phyloP scores from a whole-genome alignment of 2,888 invertebrate genomes.

The Hartigia nigra region DNA sequence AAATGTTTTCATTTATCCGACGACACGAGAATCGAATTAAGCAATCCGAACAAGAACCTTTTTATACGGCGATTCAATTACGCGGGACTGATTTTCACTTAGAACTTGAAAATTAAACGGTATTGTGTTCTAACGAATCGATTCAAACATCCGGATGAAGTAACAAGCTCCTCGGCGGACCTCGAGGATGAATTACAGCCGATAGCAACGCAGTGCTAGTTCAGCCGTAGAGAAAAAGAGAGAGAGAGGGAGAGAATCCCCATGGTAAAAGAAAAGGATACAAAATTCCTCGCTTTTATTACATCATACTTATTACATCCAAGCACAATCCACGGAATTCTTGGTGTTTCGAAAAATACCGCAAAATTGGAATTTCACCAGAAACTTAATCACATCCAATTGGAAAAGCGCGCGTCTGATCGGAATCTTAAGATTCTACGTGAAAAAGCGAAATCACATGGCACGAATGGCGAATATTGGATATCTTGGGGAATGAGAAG shows the following conservation, averaged over 20 bases:
- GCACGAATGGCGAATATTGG: not conserved
- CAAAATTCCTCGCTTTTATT: not conserved
- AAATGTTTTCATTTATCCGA: conserved; percentile 27
- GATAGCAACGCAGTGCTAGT: not conserved
- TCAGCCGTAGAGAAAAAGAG: not conserved
- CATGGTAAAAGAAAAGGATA: not conserved
- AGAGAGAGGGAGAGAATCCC: not conserved
- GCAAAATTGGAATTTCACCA: not conserved
- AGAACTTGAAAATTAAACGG: conserved; percentile 41
- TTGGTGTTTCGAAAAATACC: not conserved
- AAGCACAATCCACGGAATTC: not conserved
- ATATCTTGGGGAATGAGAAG: not conserved
- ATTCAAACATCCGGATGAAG: conserved; percentile 32
- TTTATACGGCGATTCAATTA: conserved; percentile 16
- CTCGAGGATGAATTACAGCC: not conserved
- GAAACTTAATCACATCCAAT: not conserved
- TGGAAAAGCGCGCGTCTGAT: not conserved
- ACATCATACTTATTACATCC: not conserved
- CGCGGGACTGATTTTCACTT: conserved; percentile 25
- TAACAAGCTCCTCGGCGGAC: conserved; percentile 1
- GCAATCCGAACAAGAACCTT: conserved; percentile 14
- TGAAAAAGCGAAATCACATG: not conserved
- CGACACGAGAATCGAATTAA: conserved; percentile 24
- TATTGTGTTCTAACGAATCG: conserved; percentile 47
- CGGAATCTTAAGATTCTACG: not conserved